Conservation (phyloP, 53 echinoderm and acorn worm species). For the Paelopatides confundens region DNA sequence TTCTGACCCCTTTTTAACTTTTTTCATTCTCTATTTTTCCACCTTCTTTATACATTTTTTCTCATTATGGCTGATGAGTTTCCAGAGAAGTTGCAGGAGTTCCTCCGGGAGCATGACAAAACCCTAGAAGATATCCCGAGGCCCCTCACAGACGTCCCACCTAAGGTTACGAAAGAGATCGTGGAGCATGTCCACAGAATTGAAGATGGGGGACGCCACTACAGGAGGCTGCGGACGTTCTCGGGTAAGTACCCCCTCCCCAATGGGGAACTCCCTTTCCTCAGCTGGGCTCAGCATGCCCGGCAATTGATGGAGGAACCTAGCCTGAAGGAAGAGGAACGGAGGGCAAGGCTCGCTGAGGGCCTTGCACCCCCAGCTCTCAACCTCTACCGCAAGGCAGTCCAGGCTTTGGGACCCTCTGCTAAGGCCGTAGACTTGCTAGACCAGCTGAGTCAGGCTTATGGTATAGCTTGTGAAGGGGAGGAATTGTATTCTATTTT, state of each 20-base stretch:
- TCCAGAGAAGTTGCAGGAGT: slow-evolving; percentile 15
- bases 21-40: not conserved
- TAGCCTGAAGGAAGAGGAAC: slow-evolving; percentile 46
- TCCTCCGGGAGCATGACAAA: slow-evolving; percentile 20
- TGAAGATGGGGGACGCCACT: not conserved
- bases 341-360: slow-evolving; percentile 33
- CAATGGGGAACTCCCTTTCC: slow-evolving; percentile 25
- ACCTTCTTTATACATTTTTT: no score
- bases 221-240: slow-evolving; percentile 60
- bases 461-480: slow-evolving; percentile 51
- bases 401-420: slow-evolving; percentile 26
- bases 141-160: not conserved
- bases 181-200: slow-evolving; percentile 10
- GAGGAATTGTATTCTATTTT: slow-evolving; percentile 57
- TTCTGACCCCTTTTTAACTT: no score
- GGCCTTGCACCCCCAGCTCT: slow-evolving; percentile 54
- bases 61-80: not conserved
- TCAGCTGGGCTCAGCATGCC: slow-evolving; percentile 33
- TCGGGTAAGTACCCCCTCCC: slow-evolving; percentile 62
- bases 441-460: slow-evolving; percentile 39
- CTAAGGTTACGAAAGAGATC: not conserved
- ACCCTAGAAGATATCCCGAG: slow-evolving; percentile 34
- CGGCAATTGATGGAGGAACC: slow-evolving; percentile 41
- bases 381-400: slow-evolving; percentile 6
- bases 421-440: slow-evolving; percentile 28